Evolutionary conservation across 2,888 invertebrate genomes (phyloP).

Genomic region (Netelia melanura): DNA sequence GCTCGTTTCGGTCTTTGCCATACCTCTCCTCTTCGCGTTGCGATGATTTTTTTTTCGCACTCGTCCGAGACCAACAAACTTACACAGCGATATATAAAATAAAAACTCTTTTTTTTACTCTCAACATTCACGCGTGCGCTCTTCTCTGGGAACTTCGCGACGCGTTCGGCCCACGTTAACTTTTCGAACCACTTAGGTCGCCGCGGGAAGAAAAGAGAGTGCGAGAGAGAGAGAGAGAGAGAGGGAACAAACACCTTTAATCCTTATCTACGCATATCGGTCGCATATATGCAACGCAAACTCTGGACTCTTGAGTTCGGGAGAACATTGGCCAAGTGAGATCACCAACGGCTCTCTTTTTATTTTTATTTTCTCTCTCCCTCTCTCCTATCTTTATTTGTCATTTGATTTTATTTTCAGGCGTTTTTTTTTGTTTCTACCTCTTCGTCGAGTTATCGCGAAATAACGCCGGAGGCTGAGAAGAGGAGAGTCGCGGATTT

Average conservation of each 20-base stretch:
- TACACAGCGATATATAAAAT: background rate
- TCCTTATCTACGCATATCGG: constrained; percentile 82
- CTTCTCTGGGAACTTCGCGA: constrained; percentile 34
- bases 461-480: constrained; percentile 24
- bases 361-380: constrained; percentile 18
- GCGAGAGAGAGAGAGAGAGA: constrained; percentile 23
- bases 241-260: constrained; percentile 73
- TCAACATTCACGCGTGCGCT: background rate
- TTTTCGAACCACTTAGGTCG: constrained; percentile 69
- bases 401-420: constrained; percentile 50
- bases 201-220: constrained; percentile 10
- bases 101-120: too few relatives aligned
- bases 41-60: constrained; percentile 36
- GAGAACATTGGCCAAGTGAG: constrained; percentile 75
- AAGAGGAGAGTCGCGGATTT: constrained; percentile 34
- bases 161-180: constrained; percentile 66
- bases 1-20: constrained; percentile 45
- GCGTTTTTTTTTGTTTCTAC: constrained; percentile 31
- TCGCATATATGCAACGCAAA: constrained; percentile 78
- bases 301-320: constrained; percentile 70
- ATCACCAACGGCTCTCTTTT: constrained; percentile 64
- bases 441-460: constrained; percentile 54
- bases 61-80: constrained; percentile 3
- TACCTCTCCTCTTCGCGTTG: constrained; percentile 39
- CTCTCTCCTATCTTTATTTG: constrained; percentile 41